Base-by-base conservation (phyloP, 2,888 invertebrate species). In the Zeuzera pyrina region DNA sequence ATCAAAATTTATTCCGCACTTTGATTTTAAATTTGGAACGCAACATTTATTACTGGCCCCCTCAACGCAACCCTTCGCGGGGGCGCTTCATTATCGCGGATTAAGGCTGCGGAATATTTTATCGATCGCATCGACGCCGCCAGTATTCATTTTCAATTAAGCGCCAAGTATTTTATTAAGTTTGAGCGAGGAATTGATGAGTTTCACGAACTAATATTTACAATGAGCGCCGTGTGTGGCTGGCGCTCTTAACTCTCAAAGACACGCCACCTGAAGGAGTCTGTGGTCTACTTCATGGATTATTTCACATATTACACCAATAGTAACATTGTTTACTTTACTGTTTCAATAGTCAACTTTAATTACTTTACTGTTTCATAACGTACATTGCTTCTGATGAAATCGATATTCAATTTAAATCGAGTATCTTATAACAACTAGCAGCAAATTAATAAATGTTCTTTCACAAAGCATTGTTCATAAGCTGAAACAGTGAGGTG, bases 91-190 rank as follows among this genome's bases (percentile, higher is more conserved):
- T 83, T 79, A 83, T 79, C 81, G 76, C 63, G 83, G 83, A 83
- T 83, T 83, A 83, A 76, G 67, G 70, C 77, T 76, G 78, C 60
- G 79, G 79, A 76, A 81, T 81, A 81, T 78, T 79, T 73, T 72
- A 79, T 81, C 81, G 83, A 83, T 81, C 81, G 69, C 57, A 63
- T 69, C 64, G 61, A 57, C 57, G 55, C 52, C 50, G 63, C 67
- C 71, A 74, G 79, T 81, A 83, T 81, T 83, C 83, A 79, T 83
- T 83, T 83, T 83, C 83, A 83, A 83, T 83, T 81, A 83, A 79
- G 79, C 78, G 68, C 69, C 73, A 81, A 81, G 83, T 83, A 81
- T 81, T 83, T 83, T 83, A 83, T 83, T 81, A 81, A 81, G 81
- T 83, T 78, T 64, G 70, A 71, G 68, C 73, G 70, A 68, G 63